These are phyloP conservation scores for Hassar affinis DNA, from an alignment of 2,113 vertebrate species.

Conservation along the genomic window DNA sequence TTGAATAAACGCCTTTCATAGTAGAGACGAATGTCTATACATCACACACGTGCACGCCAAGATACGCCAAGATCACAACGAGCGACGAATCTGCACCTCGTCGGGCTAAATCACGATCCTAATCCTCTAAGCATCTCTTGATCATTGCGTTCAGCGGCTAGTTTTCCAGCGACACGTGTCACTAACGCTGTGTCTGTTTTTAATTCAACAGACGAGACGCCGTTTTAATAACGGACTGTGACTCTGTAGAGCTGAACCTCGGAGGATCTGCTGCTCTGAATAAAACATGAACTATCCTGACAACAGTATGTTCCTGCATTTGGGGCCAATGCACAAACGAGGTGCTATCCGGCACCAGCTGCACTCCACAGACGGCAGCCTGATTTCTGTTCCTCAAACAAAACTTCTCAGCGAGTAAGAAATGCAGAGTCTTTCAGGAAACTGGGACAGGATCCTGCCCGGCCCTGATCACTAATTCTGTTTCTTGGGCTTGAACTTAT, in stretches of 20 bases:
- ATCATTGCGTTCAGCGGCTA: neutral
- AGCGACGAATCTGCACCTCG: neutral
- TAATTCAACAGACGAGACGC: neutral
- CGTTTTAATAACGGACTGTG: neutral
- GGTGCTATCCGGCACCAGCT: neutral
- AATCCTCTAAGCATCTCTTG: neutral
- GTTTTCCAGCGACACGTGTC: neutral
- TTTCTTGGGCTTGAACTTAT: conserved; percentile 25
- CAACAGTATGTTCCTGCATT: conserved; percentile 8
- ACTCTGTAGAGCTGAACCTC: conserved; percentile 5
- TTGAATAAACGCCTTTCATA: conserved; percentile 14
- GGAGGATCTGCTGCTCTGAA: neutral
- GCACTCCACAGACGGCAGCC: neutral
- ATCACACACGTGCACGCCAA: neutral
- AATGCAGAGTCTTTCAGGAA: neutral
- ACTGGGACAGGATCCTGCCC: conserved; percentile 25
- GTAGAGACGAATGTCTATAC: neutral
- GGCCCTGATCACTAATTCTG: conserved; percentile 26
- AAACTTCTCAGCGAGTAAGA: neutral
- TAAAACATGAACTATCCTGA: conserved; percentile 32
- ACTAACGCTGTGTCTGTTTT: neutral
- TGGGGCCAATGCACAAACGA: conserved; percentile 13
- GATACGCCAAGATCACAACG: neutral
- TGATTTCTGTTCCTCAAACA: conserved; percentile 8
- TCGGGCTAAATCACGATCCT: neutral